Percentiles rank a stretch among this genome's conserved stretches.
These are phyloP conservation scores for Sarcophaga variegata DNA, from an alignment of 2,888 invertebrate genomes.

Conservation along the genomic window DNA sequence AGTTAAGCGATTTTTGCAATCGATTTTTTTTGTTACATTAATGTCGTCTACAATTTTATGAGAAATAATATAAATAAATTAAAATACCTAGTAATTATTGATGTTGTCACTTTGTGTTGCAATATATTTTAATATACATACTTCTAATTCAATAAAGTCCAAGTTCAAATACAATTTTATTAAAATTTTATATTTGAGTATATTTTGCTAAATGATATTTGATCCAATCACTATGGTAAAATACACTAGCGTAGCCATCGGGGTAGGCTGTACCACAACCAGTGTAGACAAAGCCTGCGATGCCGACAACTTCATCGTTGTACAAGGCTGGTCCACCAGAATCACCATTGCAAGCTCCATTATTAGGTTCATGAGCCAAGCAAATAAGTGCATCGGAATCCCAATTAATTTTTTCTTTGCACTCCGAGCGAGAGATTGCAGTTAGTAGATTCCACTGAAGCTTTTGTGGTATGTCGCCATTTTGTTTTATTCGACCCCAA, in stretches of 20 bases:
- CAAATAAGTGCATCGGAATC: slow-evolving; percentile 74
- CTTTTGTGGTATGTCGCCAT: slow-evolving; percentile 73
- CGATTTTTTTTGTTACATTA: too few relatives aligned
- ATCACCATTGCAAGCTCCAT: slow-evolving; percentile 78
- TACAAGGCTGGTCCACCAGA: slow-evolving; percentile 77
- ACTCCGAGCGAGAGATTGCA: slow-evolving; percentile 69
- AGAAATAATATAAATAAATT: too few relatives aligned
- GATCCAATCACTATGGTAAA: slow-evolving; percentile 75
- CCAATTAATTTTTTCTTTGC: slow-evolving; percentile 68
- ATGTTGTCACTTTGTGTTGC: too few relatives aligned
- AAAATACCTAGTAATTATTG: too few relatives aligned
- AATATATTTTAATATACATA: too few relatives aligned
- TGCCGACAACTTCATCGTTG: slow-evolving; percentile 74
- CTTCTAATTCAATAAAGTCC: too few relatives aligned
- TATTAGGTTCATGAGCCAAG: slow-evolving; percentile 72
- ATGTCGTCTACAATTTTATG: too few relatives aligned
- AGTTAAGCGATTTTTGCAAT: too few relatives aligned
- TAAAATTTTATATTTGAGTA: slow-evolving; percentile 57
- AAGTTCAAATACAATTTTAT: background rate
- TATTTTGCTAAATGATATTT: slow-evolving; percentile 46
- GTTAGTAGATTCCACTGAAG: slow-evolving; percentile 75
- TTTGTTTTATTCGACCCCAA: slow-evolving; percentile 74
- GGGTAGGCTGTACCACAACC: slow-evolving; percentile 75
- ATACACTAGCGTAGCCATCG: slow-evolving; percentile 79
- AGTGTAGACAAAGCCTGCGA: slow-evolving; percentile 75